Base-by-base conservation (phyloP, 2,888 invertebrate species). In the Lottia scabra region DNA sequence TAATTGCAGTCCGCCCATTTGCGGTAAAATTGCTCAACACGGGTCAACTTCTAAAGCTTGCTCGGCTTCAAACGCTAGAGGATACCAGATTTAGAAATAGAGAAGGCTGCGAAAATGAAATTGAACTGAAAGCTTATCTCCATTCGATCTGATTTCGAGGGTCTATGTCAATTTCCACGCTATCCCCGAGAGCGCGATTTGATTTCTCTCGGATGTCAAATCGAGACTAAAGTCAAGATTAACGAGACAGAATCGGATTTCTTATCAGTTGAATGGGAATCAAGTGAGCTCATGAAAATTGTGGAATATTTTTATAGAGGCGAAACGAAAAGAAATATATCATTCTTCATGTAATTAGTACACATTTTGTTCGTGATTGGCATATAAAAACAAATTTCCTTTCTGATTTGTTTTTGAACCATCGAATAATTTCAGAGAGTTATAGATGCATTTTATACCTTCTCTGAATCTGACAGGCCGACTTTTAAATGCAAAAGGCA, bases 111-210 rank as follows among this genome's bases (percentile, higher is more conserved):
- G 56, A 56, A 56, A 38, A 56, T 23, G 56, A 56, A 56, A 23
- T 56, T 56, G 23, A 56, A 56, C 56, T 56, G 56, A 56, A 56
- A 56, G 56, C 38, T 56, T 56, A 56, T 56, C 56, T 56, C 15
- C 3, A 56, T 23, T 23, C 56, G 56, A 56, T 56, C 56, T 56
- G 56, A 56, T 56, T 56, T 56, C 19, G 56, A 56, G 23, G 56
- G 56, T 23, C 56, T 56, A 56, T 56, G 56, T 56, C 56, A 56
- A 56, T 56, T 56, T 56, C 56, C 56, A 56, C 56, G 56, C 56
- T 56, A 56, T 56, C 56, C 56, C 56, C 56, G 56, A 56, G 56
- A 56, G 56, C 56, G 23, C 56, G 56, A 56, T 56, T 56, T 56
- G 56, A 56, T 56, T 56, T 56, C 56, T 23, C 56, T 56, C 56